Conservation (phyloP, 2,113 vertebrate genomes). For the Cinclus mexicanus region DNA sequence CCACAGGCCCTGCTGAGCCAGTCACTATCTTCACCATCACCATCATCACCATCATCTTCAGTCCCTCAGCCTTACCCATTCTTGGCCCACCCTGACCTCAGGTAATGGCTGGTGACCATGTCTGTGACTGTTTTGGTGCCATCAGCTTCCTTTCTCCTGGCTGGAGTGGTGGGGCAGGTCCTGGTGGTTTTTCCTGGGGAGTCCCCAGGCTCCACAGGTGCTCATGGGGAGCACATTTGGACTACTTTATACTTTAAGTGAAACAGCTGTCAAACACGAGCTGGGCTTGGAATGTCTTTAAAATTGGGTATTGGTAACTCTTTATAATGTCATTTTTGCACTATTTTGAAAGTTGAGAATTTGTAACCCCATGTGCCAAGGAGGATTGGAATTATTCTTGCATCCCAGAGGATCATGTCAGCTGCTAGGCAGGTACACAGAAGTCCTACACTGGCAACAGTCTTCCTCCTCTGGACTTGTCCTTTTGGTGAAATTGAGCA, state of each 20-base stretch:
- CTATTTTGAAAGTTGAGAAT: background rate
- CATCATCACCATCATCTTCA: background rate
- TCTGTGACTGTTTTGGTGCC: background rate
- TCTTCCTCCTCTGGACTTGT: background rate
- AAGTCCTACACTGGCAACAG: accelerated
- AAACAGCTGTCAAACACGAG: background rate
- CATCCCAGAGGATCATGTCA: background rate
- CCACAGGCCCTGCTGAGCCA: accelerated
- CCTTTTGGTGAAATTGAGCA: background rate
- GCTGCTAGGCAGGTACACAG: background rate
- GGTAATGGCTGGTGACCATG: background rate
- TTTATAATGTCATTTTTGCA: background rate
- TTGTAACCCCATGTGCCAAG: background rate
- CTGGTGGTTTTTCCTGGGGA: background rate
- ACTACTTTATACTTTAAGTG: background rate
- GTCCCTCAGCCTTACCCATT: accelerated
- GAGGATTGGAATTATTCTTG: background rate
- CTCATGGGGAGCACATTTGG: background rate
- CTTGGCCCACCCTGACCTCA: accelerated
- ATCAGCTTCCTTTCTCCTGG: background rate
- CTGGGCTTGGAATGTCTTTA: background rate
- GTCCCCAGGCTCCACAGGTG: accelerated
- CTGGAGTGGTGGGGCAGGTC: background rate
- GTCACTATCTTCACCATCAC: too few species aligned
- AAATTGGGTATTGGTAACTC: background rate